These are phyloP conservation scores for Larimichthys polyactis DNA, from an alignment of 2,113 vertebrate species.

Conservation along the genomic window DNA sequence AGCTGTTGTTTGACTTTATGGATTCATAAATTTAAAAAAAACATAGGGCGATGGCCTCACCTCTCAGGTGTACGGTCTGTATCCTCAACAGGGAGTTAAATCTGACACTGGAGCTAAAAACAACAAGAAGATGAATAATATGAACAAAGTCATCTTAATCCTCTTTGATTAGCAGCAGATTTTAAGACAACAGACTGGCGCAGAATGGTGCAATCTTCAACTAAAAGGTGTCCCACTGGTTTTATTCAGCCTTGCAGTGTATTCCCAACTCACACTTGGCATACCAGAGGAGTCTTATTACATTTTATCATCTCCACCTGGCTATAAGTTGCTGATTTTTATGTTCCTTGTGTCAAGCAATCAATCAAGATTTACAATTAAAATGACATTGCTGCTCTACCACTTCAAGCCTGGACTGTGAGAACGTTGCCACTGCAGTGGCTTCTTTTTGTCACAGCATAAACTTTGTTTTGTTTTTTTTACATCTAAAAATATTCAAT, in stretches of 20 bases:
- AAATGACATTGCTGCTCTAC: background rate
- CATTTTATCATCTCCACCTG: background rate
- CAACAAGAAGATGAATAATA: background rate
- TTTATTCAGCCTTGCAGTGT: background rate
- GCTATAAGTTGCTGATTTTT: background rate
- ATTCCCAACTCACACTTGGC: background rate
- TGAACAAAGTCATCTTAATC: background rate
- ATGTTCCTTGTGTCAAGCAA: background rate
- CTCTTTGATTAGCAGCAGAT: background rate
- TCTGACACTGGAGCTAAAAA: constrained; percentile 46
- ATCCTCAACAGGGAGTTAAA: constrained; percentile 34
- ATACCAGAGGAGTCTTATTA: background rate
- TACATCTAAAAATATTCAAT: no score
- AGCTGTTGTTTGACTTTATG: background rate
- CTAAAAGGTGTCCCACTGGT: background rate
- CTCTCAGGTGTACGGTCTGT: constrained; percentile 43
- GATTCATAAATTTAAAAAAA: constrained; percentile 6
- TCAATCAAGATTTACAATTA: background rate
- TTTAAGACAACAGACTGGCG: background rate
- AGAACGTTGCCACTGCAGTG: background rate
- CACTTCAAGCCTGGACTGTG: background rate
- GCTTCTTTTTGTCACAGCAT: background rate
- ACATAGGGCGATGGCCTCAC: constrained; percentile 32
- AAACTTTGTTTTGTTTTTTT: background rate
- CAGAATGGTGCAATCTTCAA: background rate